phyloP scores from a whole-genome alignment of 2,888 invertebrate species.

The Aporophyla nigra region DNA sequence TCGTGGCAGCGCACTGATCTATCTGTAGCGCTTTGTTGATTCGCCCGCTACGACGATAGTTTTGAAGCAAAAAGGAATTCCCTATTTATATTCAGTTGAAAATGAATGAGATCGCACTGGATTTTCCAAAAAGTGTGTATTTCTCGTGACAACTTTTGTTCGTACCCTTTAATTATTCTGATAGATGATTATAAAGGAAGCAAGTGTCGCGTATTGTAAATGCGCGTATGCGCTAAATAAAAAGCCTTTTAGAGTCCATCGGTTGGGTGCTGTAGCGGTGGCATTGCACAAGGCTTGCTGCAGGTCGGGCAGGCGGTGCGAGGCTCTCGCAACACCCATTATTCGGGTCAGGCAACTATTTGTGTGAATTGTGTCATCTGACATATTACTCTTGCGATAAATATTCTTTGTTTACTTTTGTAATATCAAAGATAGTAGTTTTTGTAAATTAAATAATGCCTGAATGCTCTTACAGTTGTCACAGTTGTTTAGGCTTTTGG shows the following conservation, averaged over 20 bases:
- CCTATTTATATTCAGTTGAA: not conserved
- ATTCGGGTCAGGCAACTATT: conserved; percentile 90
- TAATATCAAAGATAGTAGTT: conserved; percentile 33
- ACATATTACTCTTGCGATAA: conserved; percentile 81
- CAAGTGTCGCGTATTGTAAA: not conserved
- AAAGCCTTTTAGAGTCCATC: conserved; percentile 55
- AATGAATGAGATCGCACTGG: not conserved
- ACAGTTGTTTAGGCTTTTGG: not conserved
- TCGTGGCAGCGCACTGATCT: not conserved
- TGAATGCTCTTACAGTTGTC: not conserved
- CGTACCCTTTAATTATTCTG: conserved; percentile 2
- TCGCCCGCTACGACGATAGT: not conserved
- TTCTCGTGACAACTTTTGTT: not conserved
- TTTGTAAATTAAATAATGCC: conserved; percentile 12
- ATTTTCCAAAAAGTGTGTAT: conserved; percentile 1
- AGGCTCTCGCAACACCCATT: conserved; percentile 87
- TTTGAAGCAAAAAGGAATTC: not conserved
- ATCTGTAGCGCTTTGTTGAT: conserved; percentile 3
- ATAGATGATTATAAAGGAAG: not conserved
- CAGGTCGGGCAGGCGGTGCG: conserved; percentile 85
- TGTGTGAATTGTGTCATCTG: conserved; percentile 90
- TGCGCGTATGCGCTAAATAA: conserved; percentile 17
- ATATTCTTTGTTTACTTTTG: conserved; percentile 72
- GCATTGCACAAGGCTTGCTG: conserved; percentile 88
- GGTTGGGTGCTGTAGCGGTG: conserved; percentile 72